Evolutionary conservation across 2,113 vertebrate genomes (phyloP), one percentile per base, ranked within the genome.

Genomic region (Paraplagusia blochii): DNA sequence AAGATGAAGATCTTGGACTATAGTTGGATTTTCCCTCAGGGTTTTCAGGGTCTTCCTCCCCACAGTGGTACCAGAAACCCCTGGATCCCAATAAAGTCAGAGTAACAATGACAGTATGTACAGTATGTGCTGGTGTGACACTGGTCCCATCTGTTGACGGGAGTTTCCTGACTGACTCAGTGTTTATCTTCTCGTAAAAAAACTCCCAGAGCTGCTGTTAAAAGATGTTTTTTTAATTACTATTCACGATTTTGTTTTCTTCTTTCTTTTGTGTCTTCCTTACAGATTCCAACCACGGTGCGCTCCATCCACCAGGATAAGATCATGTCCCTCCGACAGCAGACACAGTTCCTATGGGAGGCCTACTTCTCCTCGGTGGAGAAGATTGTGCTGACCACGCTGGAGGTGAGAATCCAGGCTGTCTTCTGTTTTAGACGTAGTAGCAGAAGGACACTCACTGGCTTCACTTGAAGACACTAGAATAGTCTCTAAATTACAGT

Each of bases 341-440:
- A 89, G 81, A 89, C 87, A 4, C 87, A 89, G 81, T 83, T 89
- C 80, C 87, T 89, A 9, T 89, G 87, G 87, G 87, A 89, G 77
- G 87, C 87, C 16, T 89, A 89, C 71, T 89, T 89, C 78, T 87
- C 85, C 43, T 87, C 85, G 1, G 78, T 89, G 80, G 87, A 89
- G 38, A 89, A 89, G 78, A 89, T 89, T 38, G 87, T 89, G 70
- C 84, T 86, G 81, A 87, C 84, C 68, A 89, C 87, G 2, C 76
- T 89, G 65, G 85, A 85, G 87, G 87, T 88, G 55, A 87, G 83
- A 15, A 60, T 17, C 39, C 18, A 13, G 40, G n/a, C n/a, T n/a
- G n/a, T n/a, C n/a, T n/a, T n/a, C n/a, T n/a, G n/a, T n/a, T n/a
- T n/a, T 2, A 51, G 51, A 36, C 35, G 49, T 60, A 55, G 2